Evolutionary conservation across 1,140 invertebrate species (phyloP).

Genomic region (Halictus rubicundus): DNA sequence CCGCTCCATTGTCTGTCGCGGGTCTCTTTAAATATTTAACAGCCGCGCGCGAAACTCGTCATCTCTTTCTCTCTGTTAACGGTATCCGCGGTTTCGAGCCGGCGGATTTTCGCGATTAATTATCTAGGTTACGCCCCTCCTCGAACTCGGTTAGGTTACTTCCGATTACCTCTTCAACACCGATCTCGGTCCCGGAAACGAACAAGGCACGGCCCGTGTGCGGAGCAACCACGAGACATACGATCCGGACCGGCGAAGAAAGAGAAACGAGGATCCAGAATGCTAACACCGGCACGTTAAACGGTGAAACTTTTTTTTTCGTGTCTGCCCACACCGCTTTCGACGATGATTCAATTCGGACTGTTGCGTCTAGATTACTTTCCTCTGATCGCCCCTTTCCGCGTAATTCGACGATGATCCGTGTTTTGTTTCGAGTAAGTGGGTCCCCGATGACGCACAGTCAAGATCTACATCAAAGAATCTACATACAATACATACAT

Average conservation of each 20-base stretch:
- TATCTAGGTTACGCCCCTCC: slow-evolving; percentile 68
- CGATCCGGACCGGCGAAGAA: neutral
- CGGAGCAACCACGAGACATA: neutral
- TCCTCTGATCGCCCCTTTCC: neutral
- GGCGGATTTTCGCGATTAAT: slow-evolving; percentile 59
- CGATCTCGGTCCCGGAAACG: neutral
- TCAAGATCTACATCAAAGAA: no score
- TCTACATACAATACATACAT: no score
- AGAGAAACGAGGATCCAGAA: neutral
- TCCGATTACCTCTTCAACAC: neutral
- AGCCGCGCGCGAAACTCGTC: slow-evolving; percentile 61
- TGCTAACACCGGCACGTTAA: slow-evolving; percentile 69
- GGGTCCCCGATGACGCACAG: no score
- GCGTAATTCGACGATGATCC: neutral
- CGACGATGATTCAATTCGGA: slow-evolving; percentile 42
- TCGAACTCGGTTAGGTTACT: neutral
- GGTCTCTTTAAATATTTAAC: slow-evolving; percentile 79
- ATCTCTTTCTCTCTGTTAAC: slow-evolving; percentile 70
- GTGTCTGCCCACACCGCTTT: slow-evolving; percentile 19
- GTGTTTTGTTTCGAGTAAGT: neutral
- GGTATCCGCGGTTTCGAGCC: slow-evolving; percentile 58
- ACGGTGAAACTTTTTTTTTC: slow-evolving; percentile 70
- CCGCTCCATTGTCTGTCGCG: slow-evolving; percentile 71
- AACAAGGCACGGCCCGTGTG: neutral
- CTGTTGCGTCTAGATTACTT: slow-evolving; percentile 31